Conservation (phyloP, 2,888 invertebrate species). For the Drosophila nr. perissopoda region DNA sequence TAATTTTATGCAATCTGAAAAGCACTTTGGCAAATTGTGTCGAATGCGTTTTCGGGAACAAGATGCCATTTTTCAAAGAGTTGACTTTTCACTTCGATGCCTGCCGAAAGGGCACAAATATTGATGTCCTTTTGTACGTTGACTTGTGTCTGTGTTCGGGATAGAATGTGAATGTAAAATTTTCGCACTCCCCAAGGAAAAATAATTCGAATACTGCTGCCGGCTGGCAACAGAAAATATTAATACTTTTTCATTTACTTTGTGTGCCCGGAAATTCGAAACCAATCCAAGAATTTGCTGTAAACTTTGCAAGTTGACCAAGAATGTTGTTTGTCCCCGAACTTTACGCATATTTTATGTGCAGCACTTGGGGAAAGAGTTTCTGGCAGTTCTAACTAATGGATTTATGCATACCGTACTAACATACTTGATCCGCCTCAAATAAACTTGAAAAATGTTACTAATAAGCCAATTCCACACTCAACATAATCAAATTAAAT, state of each 20-base stretch:
- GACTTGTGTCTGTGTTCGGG: slow-evolving; percentile 18
- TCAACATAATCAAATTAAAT: slow-evolving; percentile 55
- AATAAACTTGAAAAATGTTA: slow-evolving; percentile 50
- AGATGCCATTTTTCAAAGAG: slow-evolving; percentile 33
- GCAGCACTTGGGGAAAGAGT: slow-evolving; percentile 39
- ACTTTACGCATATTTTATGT: slow-evolving; percentile 71
- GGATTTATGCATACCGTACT: slow-evolving; percentile 53
- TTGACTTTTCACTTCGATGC: slow-evolving; percentile 59
- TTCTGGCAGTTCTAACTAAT: slow-evolving; percentile 49
- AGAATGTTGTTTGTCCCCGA: slow-evolving; percentile 48
- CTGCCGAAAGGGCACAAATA: slow-evolving; percentile 64
- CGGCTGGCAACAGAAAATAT: slow-evolving; percentile 57
- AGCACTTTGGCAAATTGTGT: slow-evolving; percentile 14
- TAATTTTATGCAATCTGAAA: neutral
- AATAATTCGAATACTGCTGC: slow-evolving; percentile 63
- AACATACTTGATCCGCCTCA: slow-evolving; percentile 33
- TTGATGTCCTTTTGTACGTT: slow-evolving; percentile 57
- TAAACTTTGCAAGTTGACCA: slow-evolving; percentile 65
- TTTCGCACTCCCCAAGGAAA: slow-evolving; percentile 62
- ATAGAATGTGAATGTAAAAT: slow-evolving; percentile 42
- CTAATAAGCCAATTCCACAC: slow-evolving; percentile 45
- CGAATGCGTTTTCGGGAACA: slow-evolving; percentile 55
- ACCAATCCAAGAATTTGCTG: slow-evolving; percentile 32
- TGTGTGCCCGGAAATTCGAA: slow-evolving; percentile 13
- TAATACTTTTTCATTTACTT: slow-evolving; percentile 78